phyloP scores from a whole-genome alignment of 2,888 invertebrate species.

The Drosophila atripex region DNA sequence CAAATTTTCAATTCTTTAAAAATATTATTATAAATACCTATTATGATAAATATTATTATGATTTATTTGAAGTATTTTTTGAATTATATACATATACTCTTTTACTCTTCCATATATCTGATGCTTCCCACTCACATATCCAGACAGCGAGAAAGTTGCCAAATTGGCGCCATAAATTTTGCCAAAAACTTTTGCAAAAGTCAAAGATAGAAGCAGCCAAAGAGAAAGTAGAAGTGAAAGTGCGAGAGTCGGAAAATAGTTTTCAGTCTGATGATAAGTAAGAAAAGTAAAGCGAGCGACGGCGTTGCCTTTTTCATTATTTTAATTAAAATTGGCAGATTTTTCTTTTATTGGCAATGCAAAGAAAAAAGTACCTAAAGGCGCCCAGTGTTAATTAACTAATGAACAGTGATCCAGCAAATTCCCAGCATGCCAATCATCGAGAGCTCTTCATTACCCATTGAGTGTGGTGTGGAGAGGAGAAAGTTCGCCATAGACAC shows the following conservation, averaged over 20 bases:
- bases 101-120: neutral
- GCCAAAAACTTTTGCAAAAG: conserved; percentile 20
- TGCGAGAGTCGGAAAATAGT: conserved; percentile 32
- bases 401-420: conserved; percentile 27
- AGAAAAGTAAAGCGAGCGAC: conserved; percentile 4
- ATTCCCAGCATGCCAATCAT: neutral
- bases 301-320: conserved; percentile 29
- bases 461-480: conserved; percentile 32
- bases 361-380: conserved; percentile 13
- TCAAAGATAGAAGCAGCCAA: conserved; percentile 16
- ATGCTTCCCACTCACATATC: conserved; percentile 10
- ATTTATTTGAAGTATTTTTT: neutral
- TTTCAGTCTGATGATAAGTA: conserved; percentile 22
- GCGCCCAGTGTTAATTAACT: conserved; percentile 54
- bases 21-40: no score
- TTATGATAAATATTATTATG: no score
- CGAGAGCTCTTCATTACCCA: conserved; percentile 29
- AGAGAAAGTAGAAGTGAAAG: conserved; percentile 8
- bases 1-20: no score
- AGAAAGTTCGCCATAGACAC: neutral
- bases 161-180: conserved; percentile 67
- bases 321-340: conserved; percentile 64
- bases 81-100: no score
- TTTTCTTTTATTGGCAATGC: conserved; percentile 49
- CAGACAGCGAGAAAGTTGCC: conserved; percentile 63